These are phyloP conservation scores for Hydrotaea cyrtoneurina DNA, from an alignment of 2,888 invertebrate genomes.

Conservation along the genomic window DNA sequence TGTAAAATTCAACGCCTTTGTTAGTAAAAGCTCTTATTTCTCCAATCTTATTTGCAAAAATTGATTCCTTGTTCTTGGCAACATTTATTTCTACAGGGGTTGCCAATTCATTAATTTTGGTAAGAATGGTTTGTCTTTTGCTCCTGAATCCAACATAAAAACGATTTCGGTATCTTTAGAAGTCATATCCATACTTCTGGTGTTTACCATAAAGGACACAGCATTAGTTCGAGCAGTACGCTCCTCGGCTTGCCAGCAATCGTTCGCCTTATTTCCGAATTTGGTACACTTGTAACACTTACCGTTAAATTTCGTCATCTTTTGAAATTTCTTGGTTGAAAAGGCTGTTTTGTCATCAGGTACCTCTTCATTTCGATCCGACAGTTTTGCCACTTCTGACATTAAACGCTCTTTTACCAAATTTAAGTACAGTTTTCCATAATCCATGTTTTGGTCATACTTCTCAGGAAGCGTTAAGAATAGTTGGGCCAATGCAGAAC, in stretches of 20 bases:
- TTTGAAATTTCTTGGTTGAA: conserved; percentile 54
- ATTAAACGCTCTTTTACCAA: too few species aligned
- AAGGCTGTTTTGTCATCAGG: too few species aligned
- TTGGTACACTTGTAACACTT: too few species aligned
- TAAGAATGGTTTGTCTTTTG: too few species aligned
- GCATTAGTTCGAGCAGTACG: not conserved
- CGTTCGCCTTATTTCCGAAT: not conserved
- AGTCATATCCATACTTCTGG: not conserved
- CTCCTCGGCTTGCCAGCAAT: not conserved
- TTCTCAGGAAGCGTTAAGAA: too few species aligned
- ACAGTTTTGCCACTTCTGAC: too few species aligned
- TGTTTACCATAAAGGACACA: not conserved
- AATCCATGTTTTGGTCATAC: not conserved
- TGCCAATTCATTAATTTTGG: too few species aligned
- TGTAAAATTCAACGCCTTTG: conserved; percentile 55
- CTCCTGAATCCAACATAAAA: conserved; percentile 21
- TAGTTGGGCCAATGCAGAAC: too few species aligned
- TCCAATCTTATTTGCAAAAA: not conserved
- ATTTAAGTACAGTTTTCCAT: not conserved
- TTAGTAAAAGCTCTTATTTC: conserved; percentile 3
- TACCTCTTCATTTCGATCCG: too few species aligned
- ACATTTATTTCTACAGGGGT: not conserved
- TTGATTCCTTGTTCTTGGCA: not conserved
- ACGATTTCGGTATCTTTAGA: not conserved
- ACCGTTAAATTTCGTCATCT: conserved; percentile 67